Base-by-base conservation (phyloP, 2,888 invertebrate species). In the Siphonodentalium dalli region DNA sequence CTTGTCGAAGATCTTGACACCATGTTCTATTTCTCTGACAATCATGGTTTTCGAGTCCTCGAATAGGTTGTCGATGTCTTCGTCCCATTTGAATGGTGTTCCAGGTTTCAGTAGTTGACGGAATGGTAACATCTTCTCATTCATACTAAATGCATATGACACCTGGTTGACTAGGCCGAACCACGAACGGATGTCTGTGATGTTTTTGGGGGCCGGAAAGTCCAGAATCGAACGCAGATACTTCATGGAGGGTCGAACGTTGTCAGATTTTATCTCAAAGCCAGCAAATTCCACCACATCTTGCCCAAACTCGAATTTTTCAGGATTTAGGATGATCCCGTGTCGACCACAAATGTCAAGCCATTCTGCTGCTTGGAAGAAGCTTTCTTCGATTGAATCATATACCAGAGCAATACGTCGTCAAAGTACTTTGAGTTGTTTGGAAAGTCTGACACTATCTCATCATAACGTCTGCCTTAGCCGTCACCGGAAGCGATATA, bases 141-240 rank as follows among this genome's bases (percentile, higher is more conserved):
- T 35, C 52, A 51, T 61, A 31, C 51, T 35, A 23, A 63, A 67
- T 11, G 63, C 52, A 45, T 66, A 66, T 23, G 62, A 43, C 1
- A 49, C 63, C 50, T 66, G 66, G 49, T 63, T 68, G 11, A 67
- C 43, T 2, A 68, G 54, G 13, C 61, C 63, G 45, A 67, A 66
- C 65, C 66, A 65, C 8, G 61, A 50, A 37, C 61, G 46, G 3
- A 55, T 44, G 43, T 57, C 65, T 33, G 60, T 63, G 24, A 63
- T 58, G 41, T 61, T 55, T 11, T 27, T 44, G 3, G 61, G 66
- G 20, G 47, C 48, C 0, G 64, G 61, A 44, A 65, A 61, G 35
- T 61, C 52, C 13, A 42, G 23, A 8, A 68, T 61, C 18, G 60
- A 61, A 38, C 55, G 53, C 26, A 67, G 35, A 40, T 52, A 65